Base-by-base conservation (phyloP, 2,797 vertebrate genomes). In the Acanthornis magna region DNA sequence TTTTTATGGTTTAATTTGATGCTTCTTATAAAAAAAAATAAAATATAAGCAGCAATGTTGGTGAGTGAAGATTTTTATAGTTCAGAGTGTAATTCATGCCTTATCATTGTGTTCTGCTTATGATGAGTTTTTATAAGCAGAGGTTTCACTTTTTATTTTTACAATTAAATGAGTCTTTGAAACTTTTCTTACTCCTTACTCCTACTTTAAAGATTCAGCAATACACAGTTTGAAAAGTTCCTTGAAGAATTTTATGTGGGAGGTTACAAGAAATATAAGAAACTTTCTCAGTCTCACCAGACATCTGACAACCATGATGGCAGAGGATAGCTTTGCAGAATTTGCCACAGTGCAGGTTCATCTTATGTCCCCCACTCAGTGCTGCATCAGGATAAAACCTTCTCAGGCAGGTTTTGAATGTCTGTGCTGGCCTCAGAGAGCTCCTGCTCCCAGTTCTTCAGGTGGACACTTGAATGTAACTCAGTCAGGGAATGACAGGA, bases 301-400 rank as follows among this genome's bases (percentile, higher is more conserved):
- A 55, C 16, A 48, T 47, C 36, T 38, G 61, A 27, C 34, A 13
- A n/a, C 36, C 9, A 19, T 3, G 5, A 48, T 16, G 32, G 60
- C 40, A 78, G n/a, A 78, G 11, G 14, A 68, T 8, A 74, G 25
- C 27, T 78, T 67, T 10, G 9, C 27, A 88, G 61, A 65, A 79
- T 25, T 75, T 68, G 8, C 3, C 0, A 2, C 18, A 60, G 36
- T n/a, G 27, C 29, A 2, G 3, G n/a, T 55, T 29, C 42, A 60
- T 22, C 10, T 85, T 25, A 5, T 9, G 16, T 15, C 5, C 1
- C 2, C 3, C 2, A 7, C 47, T 48, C 29, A 10, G 40, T 16
- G 21, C 30, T 30, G 13, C 2, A 10, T 15, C 30, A 51, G 30
- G n/a, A 75, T 22, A 75, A 63, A 79, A 78, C 3, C 4, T 77